phyloP scores from a whole-genome alignment of 2,888 invertebrate species.

The Entomobrya multifasciata region DNA sequence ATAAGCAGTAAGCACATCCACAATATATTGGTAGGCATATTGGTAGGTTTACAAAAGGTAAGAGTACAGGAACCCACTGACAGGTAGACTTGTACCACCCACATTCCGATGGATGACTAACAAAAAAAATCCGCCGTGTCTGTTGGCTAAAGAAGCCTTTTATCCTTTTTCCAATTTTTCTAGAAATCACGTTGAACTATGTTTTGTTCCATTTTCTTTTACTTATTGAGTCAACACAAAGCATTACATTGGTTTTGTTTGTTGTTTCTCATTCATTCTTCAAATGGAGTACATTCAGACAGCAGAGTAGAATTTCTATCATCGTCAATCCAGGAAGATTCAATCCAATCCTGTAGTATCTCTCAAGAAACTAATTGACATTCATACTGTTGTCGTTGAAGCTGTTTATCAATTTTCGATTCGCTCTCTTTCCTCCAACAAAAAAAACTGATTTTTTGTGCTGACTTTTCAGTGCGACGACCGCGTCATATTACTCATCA shows the following conservation, averaged over 20 bases:
- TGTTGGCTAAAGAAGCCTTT: not conserved
- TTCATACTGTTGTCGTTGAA: slow-evolving; percentile 29
- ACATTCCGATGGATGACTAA: no score
- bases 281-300: not conserved
- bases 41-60: no score
- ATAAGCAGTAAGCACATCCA: not conserved
- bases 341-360: not conserved
- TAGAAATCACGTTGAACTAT: not conserved
- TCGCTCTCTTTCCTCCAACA: slow-evolving; percentile 27
- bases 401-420: slow-evolving; percentile 35
- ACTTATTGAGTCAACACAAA: slow-evolving; percentile 9
- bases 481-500: slow-evolving; percentile 20
- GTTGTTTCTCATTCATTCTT: not conserved
- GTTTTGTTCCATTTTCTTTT: not conserved
- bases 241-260: not conserved
- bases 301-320: not conserved
- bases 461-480: no score
- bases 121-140: not conserved
- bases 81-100: no score
- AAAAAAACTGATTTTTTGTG: slow-evolving; percentile 16
- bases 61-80: no score
- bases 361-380: not conserved
- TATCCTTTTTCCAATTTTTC: slow-evolving; percentile 4
- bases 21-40: no score
- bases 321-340: not conserved